phyloP scores from a whole-genome alignment of 2,113 vertebrate genomes.

The Mustelus asterias region DNA sequence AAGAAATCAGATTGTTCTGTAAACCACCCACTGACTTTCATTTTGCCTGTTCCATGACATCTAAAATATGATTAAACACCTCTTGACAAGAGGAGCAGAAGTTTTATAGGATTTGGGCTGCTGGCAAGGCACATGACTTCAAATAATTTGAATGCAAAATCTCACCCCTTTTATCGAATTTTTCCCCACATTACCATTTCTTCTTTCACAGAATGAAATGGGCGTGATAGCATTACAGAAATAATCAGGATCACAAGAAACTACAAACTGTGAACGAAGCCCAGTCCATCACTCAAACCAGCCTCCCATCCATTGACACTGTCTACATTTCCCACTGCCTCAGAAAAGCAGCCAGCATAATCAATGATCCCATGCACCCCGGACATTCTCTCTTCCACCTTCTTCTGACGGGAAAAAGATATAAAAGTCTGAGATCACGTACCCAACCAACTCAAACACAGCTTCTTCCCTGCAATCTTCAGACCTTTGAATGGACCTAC shows the following conservation, averaged over 20 bases:
- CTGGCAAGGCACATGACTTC: background rate
- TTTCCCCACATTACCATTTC: background rate
- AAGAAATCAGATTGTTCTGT: background rate
- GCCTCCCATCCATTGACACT: no score
- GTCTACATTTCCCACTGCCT: no score
- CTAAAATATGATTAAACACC: background rate
- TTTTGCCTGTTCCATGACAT: background rate
- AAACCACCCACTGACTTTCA: constrained; percentile 30
- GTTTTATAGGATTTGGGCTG: background rate
- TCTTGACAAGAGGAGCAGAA: background rate
- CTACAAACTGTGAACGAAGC: no score
- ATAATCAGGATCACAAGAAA: background rate
- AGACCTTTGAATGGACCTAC: no score
- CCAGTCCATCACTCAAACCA: no score
- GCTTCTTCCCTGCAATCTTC: no score
- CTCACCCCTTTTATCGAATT: background rate
- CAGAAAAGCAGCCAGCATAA: no score
- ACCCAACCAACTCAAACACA: no score
- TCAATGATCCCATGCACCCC: no score
- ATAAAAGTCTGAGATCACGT: no score
- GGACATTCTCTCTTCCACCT: no score
- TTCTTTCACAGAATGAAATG: background rate
- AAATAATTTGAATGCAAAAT: background rate
- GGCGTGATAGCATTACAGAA: background rate
- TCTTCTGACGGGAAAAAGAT: no score